These are phyloP conservation scores for Pangasius djambal DNA, from an alignment of 2,797 vertebrate genomes.

Conservation along the genomic window DNA sequence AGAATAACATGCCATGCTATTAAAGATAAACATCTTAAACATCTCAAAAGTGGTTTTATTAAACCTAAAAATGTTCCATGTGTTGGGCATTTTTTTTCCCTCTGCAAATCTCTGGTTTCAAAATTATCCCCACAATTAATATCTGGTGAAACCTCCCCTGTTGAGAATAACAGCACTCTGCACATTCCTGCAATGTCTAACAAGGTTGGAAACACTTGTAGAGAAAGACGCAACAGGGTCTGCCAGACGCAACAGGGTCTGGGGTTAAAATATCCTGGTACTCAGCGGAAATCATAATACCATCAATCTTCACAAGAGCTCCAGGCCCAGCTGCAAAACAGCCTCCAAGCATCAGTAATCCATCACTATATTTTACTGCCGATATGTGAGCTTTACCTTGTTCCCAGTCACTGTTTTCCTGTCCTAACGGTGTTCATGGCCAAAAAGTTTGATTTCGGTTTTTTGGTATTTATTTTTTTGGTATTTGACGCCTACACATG, in stretches of 20 bases:
- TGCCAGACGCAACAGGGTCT: slow-evolving; percentile 34
- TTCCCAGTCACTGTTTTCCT: slow-evolving; percentile 2
- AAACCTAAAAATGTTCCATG: neutral
- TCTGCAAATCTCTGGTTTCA: neutral
- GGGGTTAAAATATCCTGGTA: slow-evolving; percentile 32
- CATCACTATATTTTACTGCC: neutral
- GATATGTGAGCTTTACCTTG: slow-evolving; percentile 1
- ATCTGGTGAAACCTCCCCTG: neutral
- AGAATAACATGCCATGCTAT: neutral
- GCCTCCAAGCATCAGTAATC: neutral
- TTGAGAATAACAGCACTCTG: neutral
- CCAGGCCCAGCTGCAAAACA: slow-evolving; percentile 19
- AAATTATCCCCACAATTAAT: neutral
- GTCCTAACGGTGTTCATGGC: neutral
- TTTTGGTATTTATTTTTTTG: neutral
- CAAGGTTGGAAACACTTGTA: slow-evolving; percentile 14
- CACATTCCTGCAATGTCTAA: neutral
- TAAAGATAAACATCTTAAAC: neutral
- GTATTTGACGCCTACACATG: neutral
- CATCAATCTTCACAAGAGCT: slow-evolving; percentile 2
- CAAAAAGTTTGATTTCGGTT: neutral
- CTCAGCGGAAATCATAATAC: slow-evolving; percentile 33
- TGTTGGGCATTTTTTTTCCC: neutral
- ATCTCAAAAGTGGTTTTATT: neutral
- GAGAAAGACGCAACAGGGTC: neutral